These are phyloP conservation scores for Epsilonema sp. DNA, from an alignment of 2,888 invertebrate genomes.

Conservation along the genomic window DNA sequence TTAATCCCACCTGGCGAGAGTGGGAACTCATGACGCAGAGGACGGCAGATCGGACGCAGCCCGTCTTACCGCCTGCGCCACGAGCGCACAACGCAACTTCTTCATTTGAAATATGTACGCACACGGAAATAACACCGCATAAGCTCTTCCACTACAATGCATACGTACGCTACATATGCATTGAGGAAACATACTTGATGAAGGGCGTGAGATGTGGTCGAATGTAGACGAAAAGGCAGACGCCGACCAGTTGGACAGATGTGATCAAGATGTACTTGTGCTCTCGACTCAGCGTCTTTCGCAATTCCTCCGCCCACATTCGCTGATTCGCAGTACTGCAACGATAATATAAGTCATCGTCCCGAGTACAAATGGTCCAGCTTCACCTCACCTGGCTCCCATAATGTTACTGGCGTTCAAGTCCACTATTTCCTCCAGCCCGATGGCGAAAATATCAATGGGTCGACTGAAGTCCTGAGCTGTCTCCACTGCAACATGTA, in stretches of 20 bases:
- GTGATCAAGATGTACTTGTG: conserved; percentile 68
- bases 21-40: no score
- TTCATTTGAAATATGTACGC: no score
- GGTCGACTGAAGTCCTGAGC: conserved; percentile 39
- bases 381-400: conserved; percentile 60
- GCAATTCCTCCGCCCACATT: conserved; percentile 82
- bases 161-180: no score
- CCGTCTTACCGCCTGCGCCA: no score
- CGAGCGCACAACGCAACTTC: no score
- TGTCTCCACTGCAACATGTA: conserved; percentile 8
- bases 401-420: conserved; percentile 93
- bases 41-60: no score
- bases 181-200: conserved; percentile 40
- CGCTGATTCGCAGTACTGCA: conserved; percentile 66
- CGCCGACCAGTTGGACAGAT: conserved; percentile 85
- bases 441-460: conserved; percentile 85
- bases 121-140: no score
- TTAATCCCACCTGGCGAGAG: no score
- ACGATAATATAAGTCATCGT: no score
- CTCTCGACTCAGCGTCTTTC: conserved; percentile 71
- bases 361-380: no score
- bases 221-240: conserved; percentile 83
- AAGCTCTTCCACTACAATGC: no score
- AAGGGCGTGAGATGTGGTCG: conserved; percentile 67
- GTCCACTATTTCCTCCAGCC: conserved; percentile 97